Base-by-base conservation (phyloP, 2,888 invertebrate species). In the Acleris laterana region DNA sequence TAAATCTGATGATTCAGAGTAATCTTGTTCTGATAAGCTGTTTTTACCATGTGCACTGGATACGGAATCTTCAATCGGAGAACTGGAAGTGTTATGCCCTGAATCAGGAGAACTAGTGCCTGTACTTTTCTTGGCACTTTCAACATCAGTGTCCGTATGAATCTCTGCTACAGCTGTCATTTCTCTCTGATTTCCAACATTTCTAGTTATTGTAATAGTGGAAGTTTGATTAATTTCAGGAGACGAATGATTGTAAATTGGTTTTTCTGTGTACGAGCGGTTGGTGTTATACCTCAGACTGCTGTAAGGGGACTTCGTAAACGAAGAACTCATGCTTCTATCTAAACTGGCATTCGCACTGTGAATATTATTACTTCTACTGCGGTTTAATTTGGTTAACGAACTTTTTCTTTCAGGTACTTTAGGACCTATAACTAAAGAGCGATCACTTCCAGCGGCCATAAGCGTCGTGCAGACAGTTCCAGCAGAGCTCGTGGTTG, bases 401-500 rank as follows among this genome's bases (percentile, higher is more conserved):
- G 97, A 97, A 77, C 96, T 97, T 80, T 96, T 96, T 73, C 97
- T 93, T 87, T 97, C 97, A 1, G 97, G 97, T 38, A 97, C 96
- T 52, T 96, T 95, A 0, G 97, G 97, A 0, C 96, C 96, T 51
- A 94, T 91, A 2, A 94, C 89, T 67, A 95, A 83, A 44, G 95
- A 95, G 72, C 94, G 90, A 74, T 94, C 94, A 76, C 95, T 95
- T 64, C 94, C 94, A 48, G 95, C 94, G 11, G 96, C 96, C 91
- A 96, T 93, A 63, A 97, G 83, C 1, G 97, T 96, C 0, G 97
- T 97, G 79, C 97, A 97, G 20, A 98, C 97, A 0, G 98, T 98
- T 61, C 97, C 97, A 52, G 97, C 97, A 0, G 97, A 97, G 80
- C 97, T 97, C 0, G 97, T 97, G 0, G 98, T 98, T 1, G 98